Percentiles rank a stretch among this genome's conserved stretches.
phyloP scores from a whole-genome alignment of 2,113 vertebrate genomes.

The Psittacara wagleri region DNA sequence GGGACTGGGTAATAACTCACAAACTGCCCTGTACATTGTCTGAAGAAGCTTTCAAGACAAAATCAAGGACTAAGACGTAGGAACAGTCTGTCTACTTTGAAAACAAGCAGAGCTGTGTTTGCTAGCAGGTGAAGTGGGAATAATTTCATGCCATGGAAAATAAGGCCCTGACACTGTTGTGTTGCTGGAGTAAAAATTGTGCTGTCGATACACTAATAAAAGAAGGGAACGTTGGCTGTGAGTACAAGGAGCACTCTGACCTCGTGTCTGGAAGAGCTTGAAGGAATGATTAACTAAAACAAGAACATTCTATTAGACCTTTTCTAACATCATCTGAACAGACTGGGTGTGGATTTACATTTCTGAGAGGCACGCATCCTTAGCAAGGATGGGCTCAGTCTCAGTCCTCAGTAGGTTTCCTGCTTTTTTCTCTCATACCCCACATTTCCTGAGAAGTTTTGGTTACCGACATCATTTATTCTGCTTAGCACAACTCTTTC shows the following conservation, averaged over 20 bases:
- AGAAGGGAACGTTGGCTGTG: background rate
- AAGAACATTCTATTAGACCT: background rate
- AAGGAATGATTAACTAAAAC: conserved; percentile 39
- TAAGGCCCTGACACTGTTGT: background rate
- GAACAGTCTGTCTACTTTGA: background rate
- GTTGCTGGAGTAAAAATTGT: background rate
- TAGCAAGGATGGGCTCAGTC: background rate
- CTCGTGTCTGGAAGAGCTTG: background rate
- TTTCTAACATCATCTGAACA: background rate
- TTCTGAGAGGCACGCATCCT: background rate
- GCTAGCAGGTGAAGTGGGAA: conserved; percentile 16
- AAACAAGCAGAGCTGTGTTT: background rate
- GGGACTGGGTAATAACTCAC: background rate
- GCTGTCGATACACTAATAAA: background rate
- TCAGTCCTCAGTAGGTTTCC: background rate
- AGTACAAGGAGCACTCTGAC: conserved; percentile 26
- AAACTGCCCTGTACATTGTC: background rate
- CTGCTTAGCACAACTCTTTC: background rate
- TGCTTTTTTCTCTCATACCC: background rate
- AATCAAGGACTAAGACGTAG: background rate
- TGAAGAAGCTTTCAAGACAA: background rate
- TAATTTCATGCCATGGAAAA: conserved; percentile 7
- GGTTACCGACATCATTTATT: background rate
- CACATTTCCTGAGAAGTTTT: background rate
- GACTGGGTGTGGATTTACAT: background rate